Percentiles rank a stretch among this genome's conserved stretches.
Conservation (phyloP, 1,140 invertebrate genomes). For the Akabosia matsudoensis region DNA sequence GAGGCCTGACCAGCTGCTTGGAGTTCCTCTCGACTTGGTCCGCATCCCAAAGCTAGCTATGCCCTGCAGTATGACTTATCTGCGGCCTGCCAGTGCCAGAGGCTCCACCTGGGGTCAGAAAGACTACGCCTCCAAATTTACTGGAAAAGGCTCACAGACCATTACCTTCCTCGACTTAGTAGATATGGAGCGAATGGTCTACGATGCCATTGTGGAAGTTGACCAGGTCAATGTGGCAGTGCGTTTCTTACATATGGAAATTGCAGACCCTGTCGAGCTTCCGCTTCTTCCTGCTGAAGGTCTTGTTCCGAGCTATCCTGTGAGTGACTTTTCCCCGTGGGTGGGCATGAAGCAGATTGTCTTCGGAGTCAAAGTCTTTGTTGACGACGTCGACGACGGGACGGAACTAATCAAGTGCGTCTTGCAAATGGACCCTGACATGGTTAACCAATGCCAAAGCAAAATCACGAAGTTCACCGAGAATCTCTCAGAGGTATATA, state of each 20-base stretch:
- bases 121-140: background rate
- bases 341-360: background rate
- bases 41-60: background rate
- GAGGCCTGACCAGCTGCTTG: background rate
- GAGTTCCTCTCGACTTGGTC: background rate
- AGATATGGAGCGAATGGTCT: background rate
- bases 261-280: background rate
- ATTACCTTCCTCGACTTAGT: background rate
- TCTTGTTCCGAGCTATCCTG: background rate
- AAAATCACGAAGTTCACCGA: background rate
- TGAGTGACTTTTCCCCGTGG: background rate
- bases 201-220: background rate
- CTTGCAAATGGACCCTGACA: background rate
- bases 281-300: background rate
- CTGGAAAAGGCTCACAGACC: background rate
- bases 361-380: background rate
- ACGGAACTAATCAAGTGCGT: background rate
- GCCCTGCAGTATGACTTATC: background rate
- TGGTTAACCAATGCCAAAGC: background rate
- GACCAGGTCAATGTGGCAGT: background rate
- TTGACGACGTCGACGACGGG: background rate
- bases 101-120: background rate
- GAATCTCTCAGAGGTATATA: background rate
- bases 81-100: background rate
- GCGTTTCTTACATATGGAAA: background rate